phyloP scores from a whole-genome alignment of 2,113 vertebrate species.

The Pituophis catenifer region DNA sequence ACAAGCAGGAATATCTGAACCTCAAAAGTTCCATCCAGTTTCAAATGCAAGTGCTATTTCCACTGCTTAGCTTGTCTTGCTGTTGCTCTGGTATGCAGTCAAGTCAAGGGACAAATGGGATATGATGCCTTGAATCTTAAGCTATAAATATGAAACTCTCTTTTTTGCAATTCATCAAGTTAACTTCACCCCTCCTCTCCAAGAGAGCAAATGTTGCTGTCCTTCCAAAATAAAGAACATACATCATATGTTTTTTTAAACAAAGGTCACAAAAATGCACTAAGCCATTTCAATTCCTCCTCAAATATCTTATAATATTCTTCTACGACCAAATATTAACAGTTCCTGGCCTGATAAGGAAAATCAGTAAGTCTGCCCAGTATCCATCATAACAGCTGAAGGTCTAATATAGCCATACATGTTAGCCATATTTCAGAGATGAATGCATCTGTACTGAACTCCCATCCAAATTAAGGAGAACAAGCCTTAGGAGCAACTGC shows the following conservation, averaged over 20 bases:
- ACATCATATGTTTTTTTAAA: neutral
- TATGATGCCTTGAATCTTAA: neutral
- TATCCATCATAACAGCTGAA: neutral
- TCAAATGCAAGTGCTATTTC: neutral
- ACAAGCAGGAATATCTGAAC: neutral
- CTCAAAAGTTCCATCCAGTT: neutral
- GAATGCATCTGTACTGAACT: neutral
- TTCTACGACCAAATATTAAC: neutral
- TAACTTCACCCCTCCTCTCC: neutral
- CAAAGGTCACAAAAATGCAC: neutral
- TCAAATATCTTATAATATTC: neutral
- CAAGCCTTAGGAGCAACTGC: neutral
- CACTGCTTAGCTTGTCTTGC: neutral
- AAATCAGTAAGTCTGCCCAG: neutral
- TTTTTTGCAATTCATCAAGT: neutral
- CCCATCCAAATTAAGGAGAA: neutral
- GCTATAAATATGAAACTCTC: neutral
- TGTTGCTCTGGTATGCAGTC: neutral
- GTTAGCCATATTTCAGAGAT: neutral
- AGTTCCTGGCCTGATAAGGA: neutral
- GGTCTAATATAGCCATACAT: neutral
- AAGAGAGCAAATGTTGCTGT: neutral
- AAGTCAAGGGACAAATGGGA: neutral
- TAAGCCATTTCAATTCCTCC: neutral
- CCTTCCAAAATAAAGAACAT: neutral